Evolutionary conservation across 2,113 vertebrate species (phyloP).

Genomic region (Pithys albifrons): DNA sequence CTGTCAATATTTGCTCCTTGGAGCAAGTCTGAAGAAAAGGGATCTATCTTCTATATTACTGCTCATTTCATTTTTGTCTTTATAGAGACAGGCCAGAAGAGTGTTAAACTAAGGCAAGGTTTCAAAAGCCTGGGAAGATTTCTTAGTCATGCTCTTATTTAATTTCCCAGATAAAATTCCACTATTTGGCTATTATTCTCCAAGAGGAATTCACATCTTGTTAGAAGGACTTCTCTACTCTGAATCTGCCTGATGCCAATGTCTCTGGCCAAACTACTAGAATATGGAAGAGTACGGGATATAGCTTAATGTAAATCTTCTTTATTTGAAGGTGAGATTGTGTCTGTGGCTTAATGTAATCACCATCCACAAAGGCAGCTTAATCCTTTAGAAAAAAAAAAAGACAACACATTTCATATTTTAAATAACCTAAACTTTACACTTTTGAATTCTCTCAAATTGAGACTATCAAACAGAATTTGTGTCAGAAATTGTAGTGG

Average conservation of each 20-base stretch:
- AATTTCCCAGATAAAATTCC: not conserved
- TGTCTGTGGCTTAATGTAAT: not conserved
- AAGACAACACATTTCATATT: not conserved
- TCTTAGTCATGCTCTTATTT: not conserved
- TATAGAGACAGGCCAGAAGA: not conserved
- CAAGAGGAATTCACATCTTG: not conserved
- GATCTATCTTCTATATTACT: not conserved
- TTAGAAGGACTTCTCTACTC: not conserved
- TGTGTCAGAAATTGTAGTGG: not conserved
- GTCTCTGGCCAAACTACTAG: not conserved
- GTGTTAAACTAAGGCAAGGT: not conserved
- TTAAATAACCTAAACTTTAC: not conserved
- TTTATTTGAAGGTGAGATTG: not conserved
- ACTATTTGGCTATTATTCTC: not conserved
- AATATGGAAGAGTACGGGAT: not conserved
- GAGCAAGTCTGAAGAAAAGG: not conserved
- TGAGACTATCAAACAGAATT: not conserved
- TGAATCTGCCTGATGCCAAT: not conserved
- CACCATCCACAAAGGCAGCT: not conserved
- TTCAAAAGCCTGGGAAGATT: slow-evolving; percentile 14
- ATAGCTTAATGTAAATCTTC: not conserved
- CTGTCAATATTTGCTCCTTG: not conserved
- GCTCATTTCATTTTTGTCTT: not conserved
- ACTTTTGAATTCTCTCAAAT: not conserved
- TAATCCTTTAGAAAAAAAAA: not conserved